These are phyloP conservation scores for Strigamia transsilvanica DNA, from an alignment of 2,888 invertebrate genomes.

Conservation along the genomic window DNA sequence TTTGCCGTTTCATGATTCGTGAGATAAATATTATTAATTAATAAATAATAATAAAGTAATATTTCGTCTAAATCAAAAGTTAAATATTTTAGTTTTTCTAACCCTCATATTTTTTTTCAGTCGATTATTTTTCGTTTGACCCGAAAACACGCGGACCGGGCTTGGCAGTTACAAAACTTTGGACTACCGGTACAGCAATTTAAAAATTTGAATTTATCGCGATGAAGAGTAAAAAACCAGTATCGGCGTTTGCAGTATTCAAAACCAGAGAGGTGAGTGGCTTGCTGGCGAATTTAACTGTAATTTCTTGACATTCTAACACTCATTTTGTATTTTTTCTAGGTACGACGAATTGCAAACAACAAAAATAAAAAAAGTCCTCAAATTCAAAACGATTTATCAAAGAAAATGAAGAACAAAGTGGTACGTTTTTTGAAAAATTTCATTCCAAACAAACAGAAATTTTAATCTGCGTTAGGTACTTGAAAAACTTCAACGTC, in stretches of 20 bases:
- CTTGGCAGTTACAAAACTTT: not conserved
- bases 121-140: not conserved
- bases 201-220: slow-evolving; percentile 33
- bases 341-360: not conserved
- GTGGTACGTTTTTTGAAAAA: not conserved
- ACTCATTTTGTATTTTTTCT: not conserved
- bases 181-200: not conserved
- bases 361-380: not conserved
- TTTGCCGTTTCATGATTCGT: not conserved
- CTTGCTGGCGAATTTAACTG: not conserved
- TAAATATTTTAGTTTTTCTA: not conserved
- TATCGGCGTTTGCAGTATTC: slow-evolving; percentile 15
- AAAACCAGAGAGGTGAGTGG: not conserved
- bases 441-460: not conserved
- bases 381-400: not conserved
- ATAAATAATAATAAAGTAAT: not conserved
- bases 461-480: not conserved
- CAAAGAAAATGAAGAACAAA: not conserved
- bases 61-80: not conserved
- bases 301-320: not conserved
- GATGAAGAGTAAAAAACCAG: slow-evolving; percentile 16
- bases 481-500: not conserved
- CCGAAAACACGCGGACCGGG: not conserved
- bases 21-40: not conserved
- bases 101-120: not conserved